These are phyloP conservation scores for Ameiurus melas DNA, from an alignment of 2,113 vertebrate genomes.

Conservation along the genomic window DNA sequence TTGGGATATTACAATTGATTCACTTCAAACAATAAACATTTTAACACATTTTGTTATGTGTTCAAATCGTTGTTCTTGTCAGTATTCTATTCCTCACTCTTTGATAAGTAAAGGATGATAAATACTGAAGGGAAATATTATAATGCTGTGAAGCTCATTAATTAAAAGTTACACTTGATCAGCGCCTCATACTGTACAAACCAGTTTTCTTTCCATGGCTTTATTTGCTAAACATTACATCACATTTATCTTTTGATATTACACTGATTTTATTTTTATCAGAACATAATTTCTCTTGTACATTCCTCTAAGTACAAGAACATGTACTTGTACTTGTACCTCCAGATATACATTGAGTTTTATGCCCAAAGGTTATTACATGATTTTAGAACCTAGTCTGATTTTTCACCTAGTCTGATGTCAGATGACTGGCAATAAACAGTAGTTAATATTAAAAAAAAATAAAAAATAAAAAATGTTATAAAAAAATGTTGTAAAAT, in stretches of 20 bases:
- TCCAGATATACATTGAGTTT: neutral
- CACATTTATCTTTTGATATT: neutral
- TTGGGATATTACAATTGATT: slow-evolving; percentile 2
- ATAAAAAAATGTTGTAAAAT: too few species aligned
- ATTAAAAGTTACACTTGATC: neutral
- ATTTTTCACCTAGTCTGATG: neutral
- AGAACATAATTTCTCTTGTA: neutral
- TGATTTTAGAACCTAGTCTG: neutral
- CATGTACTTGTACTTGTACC: neutral
- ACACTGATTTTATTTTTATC: neutral
- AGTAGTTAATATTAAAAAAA: neutral
- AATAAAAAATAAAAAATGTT: too few species aligned
- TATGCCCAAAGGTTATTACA: neutral
- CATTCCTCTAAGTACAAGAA: neutral
- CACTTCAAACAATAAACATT: neutral
- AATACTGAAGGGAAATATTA: neutral
- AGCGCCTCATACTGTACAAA: neutral
- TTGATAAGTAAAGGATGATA: neutral
- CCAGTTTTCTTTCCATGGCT: neutral
- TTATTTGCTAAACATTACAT: neutral
- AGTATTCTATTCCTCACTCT: neutral
- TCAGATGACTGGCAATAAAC: neutral
- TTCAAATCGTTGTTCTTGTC: neutral
- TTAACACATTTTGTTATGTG: slow-evolving; percentile 11
- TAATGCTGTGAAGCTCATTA: neutral